Conservation (phyloP, 2,797 vertebrate genomes). For the Mormyrops boulengeri region DNA sequence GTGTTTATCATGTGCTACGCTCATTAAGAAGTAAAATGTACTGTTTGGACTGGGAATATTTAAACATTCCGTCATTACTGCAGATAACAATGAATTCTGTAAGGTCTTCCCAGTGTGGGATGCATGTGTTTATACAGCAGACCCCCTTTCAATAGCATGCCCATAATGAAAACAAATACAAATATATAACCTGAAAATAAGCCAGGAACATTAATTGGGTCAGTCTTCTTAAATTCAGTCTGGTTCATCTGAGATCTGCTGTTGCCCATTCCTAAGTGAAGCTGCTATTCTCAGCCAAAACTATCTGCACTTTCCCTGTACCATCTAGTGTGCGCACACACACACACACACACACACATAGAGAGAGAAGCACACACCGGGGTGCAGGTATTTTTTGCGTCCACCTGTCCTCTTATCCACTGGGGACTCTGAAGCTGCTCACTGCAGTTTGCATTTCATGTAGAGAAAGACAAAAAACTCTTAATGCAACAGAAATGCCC, state of each 20-base stretch:
- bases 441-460: neutral
- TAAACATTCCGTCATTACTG: neutral
- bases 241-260: neutral
- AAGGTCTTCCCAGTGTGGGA: neutral
- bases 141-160: neutral
- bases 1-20: neutral
- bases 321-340: neutral
- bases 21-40: neutral
- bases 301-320: neutral
- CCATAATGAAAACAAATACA: neutral
- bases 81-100: neutral
- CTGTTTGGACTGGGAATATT: neutral
- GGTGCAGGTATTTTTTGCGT: neutral
- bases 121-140: neutral
- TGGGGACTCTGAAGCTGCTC: neutral
- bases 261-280: neutral
- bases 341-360: neutral
- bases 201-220: neutral
- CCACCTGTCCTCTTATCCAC: neutral
- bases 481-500: neutral
- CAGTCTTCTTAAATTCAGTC: neutral
- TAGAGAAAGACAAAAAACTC: neutral
- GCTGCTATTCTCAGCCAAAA: neutral
- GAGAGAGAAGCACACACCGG: neutral
- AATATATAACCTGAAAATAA: neutral